Base-by-base conservation (phyloP, 2,888 invertebrate species). In the Pharmacophagus antenor region DNA sequence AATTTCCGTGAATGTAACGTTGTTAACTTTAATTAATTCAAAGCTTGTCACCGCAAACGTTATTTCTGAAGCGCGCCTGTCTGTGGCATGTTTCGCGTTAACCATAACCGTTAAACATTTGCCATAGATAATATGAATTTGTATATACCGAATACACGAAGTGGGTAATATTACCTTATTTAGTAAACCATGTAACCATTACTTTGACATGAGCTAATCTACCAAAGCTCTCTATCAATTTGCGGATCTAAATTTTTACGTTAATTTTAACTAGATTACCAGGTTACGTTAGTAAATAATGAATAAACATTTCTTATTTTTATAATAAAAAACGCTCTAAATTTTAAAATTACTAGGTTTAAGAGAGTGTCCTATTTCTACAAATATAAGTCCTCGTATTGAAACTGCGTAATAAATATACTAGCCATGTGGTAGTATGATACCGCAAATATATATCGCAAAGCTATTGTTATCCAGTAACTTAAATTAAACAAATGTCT, bases 11-110 rank as follows among this genome's bases (percentile, higher is more conserved):
- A 83, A 86, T 79, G 77, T 79, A 77, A 78, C 81, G 84, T 83
- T 88, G 85, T 88, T 87, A 85, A 86, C 82, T 88, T 88, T 87
- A 88, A 89, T 89, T 89, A 89, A 87, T 87, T 85, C 80, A 78
- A 81, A 79, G 82, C 85, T 85, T 88, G 88, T 88, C 88, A 85
- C 86, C 85, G 80, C 72, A 76, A 74, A 76, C 82, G 86, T 84
- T 84, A 87, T 88, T 83, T 80, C 82, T 77, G 74, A 77, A 70
- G 71, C 77, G 79, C 77, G 80, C 71, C 79, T 80, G 81, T 80
- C 80, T 82, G 82, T 80, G 77, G 76, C 78, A 71, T 44, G 42
- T 44, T 44, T 18, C 42, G 8, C 42, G 18, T 44, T 18, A n/a
- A 44, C 42, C 42, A 18, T 44, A 44, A 17, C 17, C 42, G 18